A percentile compares a stretch with the other conserved stretches of the same genome.
Conservation (phyloP, 2,797 vertebrate genomes). For the Glossophaga mutica region DNA sequence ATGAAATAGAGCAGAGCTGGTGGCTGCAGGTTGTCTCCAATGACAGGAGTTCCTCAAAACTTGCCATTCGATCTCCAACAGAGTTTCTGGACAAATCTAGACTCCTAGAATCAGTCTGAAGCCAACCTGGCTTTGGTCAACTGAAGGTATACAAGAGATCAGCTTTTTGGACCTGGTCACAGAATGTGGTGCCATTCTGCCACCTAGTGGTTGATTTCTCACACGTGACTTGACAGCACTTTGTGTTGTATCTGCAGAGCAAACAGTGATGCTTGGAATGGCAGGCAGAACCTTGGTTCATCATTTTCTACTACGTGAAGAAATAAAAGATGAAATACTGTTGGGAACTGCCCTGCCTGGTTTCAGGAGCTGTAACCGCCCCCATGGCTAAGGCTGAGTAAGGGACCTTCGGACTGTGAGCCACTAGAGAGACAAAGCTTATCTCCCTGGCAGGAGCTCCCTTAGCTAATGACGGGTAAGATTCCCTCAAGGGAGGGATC, state of each 20-base stretch:
- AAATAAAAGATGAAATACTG: background rate
- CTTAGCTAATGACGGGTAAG: too few relatives aligned
- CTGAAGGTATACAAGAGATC: background rate
- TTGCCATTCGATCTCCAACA: background rate
- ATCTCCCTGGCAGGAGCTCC: too few relatives aligned
- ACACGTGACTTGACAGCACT: constrained; percentile 22
- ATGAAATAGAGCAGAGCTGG: background rate
- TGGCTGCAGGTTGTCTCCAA: background rate
- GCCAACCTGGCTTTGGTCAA: background rate
- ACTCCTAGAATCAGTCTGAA: background rate
- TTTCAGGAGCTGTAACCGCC: too few relatives aligned
- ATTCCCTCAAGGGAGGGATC: too few relatives aligned
- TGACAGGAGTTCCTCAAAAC: background rate
- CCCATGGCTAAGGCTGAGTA: too few relatives aligned
- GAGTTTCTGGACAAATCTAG: background rate
- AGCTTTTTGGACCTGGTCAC: background rate
- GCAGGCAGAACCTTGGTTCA: background rate
- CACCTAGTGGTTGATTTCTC: constrained; percentile 47
- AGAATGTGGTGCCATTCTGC: constrained; percentile 2
- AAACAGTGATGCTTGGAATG: background rate
- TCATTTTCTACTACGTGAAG: background rate
- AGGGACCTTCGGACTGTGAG: too few relatives aligned
- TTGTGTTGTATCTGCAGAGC: background rate
- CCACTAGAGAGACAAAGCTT: too few relatives aligned
- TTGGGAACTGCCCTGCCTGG: too few relatives aligned